A percentile compares a stretch with the other conserved stretches of the same genome.
Conservation (phyloP, 2,888 invertebrate species). For the Cryptus viduatorius region DNA sequence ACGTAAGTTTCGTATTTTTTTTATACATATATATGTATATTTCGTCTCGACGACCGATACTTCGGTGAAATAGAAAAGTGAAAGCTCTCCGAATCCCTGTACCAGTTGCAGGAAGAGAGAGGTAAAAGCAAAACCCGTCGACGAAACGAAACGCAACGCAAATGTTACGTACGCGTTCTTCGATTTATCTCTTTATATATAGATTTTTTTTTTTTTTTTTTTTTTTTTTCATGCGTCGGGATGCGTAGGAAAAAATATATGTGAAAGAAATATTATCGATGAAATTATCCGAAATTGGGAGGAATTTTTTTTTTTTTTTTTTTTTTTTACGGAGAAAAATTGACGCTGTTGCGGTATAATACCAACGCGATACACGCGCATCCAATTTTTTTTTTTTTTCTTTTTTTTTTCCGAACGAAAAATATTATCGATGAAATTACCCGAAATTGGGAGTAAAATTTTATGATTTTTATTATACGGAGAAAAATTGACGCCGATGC, state of each 20-base stretch:
- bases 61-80: slow-evolving; percentile 49
- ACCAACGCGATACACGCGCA: neutral
- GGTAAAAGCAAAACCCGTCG: slow-evolving; percentile 24
- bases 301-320: too few species aligned
- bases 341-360: neutral
- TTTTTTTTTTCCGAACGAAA: neutral
- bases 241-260: neutral
- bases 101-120: slow-evolving; percentile 22
- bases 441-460: too few species aligned
- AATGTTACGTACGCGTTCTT: slow-evolving; percentile 9
- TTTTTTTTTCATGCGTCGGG: too few species aligned
- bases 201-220: too few species aligned
- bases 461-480: too few species aligned
- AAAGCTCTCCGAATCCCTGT: slow-evolving; percentile 41
- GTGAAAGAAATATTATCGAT: too few species aligned
- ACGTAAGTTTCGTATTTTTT: neutral
- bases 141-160: slow-evolving; percentile 14
- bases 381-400: neutral
- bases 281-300: too few species aligned
- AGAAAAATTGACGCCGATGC: neutral
- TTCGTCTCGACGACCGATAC: neutral
- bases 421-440: too few species aligned
- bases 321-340: neutral
- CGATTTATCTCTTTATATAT: neutral
- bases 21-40: neutral